Percentiles rank a stretch among this genome's conserved stretches.
Conservation (phyloP, 2,888 invertebrate species). For the Hypomecis punctinalis region DNA sequence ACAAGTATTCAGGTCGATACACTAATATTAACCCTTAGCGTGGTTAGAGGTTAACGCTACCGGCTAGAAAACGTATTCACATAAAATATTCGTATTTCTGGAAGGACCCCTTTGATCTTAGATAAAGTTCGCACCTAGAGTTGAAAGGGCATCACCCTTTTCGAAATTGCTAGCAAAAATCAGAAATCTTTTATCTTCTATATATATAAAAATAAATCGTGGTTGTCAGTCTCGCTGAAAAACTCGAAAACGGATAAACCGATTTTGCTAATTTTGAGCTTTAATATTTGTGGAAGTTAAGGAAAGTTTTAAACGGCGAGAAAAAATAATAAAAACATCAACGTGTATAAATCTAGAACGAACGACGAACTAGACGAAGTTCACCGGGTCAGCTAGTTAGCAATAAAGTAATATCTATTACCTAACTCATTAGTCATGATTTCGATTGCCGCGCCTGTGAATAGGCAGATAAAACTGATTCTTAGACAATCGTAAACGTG, state of each 20-base stretch:
- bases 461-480: slow-evolving; percentile 9
- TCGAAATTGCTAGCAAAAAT: too few relatives aligned
- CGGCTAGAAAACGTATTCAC: neutral
- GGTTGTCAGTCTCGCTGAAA: too few relatives aligned
- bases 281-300: too few relatives aligned
- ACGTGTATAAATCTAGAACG: too few relatives aligned
- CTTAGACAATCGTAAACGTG: slow-evolving; percentile 2
- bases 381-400: too few relatives aligned
- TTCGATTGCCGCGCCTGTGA: slow-evolving; percentile 6
- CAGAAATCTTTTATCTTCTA: too few relatives aligned
- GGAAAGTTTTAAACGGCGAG: too few relatives aligned
- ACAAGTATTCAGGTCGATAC: slow-evolving; percentile 4
- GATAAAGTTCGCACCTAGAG: slow-evolving; percentile 13
- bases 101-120: neutral
- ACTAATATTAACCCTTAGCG: slow-evolving; percentile 13
- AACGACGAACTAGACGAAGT: too few relatives aligned
- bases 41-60: slow-evolving; percentile 13
- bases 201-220: too few relatives aligned
- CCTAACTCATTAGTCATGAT: slow-evolving; percentile 5
- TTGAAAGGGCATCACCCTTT: neutral
- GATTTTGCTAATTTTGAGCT: too few relatives aligned
- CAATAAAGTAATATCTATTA: neutral
- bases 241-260: too few relatives aligned
- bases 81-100: neutral
- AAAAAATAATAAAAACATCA: too few relatives aligned